These are phyloP conservation scores for Entomobrya multifasciata DNA, from an alignment of 2,888 invertebrate species.

Conservation along the genomic window DNA sequence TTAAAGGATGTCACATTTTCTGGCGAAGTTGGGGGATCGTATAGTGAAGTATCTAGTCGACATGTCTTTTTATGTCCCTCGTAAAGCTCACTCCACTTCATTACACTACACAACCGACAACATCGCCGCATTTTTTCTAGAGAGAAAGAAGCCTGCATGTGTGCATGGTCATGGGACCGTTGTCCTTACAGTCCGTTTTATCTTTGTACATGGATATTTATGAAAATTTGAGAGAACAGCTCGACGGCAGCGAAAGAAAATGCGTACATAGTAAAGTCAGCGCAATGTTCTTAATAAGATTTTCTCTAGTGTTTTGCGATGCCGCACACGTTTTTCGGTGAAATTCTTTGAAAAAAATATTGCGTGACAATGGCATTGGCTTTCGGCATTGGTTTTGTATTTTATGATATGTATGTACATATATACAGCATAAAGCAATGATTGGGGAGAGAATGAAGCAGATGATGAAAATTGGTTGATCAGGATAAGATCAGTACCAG, in stretches of 20 bases:
- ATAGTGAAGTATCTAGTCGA: not conserved
- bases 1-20: conserved; percentile 1
- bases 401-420: not conserved
- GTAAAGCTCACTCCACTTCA: conserved; percentile 59
- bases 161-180: conserved; percentile 15
- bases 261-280: not conserved
- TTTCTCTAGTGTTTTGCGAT: conserved; percentile 46
- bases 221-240: not conserved
- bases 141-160: not conserved
- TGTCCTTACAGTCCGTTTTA: not conserved
- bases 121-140: not conserved
- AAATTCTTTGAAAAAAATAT: conserved; percentile 53
- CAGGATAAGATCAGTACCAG: not conserved
- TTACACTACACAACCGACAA: not conserved
- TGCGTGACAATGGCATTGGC: conserved; percentile 72
- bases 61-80: conserved; percentile 62
- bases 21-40: not conserved
- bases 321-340: conserved; percentile 55
- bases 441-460: not conserved
- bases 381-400: conserved; percentile 7
- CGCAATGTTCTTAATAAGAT: conserved; percentile 49
- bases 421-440: not conserved
- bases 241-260: not conserved
- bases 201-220: conserved; percentile 34
- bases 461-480: too few species aligned